These are phyloP conservation scores for Zingel zingel DNA, from an alignment of 2,113 vertebrate genomes.

Conservation along the genomic window DNA sequence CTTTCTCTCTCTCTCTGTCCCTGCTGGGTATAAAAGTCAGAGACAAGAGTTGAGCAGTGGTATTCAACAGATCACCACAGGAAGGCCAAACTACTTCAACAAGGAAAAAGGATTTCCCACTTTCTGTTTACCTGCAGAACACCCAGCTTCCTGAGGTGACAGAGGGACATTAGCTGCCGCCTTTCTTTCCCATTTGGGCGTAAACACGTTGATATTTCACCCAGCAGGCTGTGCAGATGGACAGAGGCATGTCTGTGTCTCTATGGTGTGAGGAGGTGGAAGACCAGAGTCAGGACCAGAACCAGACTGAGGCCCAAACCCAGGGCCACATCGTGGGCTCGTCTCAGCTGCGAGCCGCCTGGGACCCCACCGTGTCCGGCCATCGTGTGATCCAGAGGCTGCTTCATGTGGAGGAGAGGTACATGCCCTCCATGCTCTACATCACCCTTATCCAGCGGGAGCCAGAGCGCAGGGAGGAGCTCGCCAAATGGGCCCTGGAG, in stretches of 20 bases:
- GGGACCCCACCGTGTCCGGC: constrained; percentile 83
- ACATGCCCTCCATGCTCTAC: constrained; percentile 83
- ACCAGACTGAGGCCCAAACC: neutral
- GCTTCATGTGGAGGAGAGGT: constrained; percentile 81
- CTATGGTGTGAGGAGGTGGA: constrained; percentile 86
- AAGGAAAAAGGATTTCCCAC: neutral
- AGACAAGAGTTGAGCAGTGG: neutral
- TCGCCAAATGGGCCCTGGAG: constrained; percentile 86
- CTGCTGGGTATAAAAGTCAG: constrained; percentile 74
- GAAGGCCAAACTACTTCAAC: neutral
- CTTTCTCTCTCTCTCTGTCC: constrained; percentile 21
- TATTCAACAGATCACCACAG: constrained; percentile 28
- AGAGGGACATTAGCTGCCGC: neutral
- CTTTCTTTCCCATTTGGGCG: constrained; percentile 14
- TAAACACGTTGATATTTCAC: constrained; percentile 1
- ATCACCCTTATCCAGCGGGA: constrained; percentile 82
- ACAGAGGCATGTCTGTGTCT: constrained; percentile 73
- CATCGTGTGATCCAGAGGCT: constrained; percentile 83
- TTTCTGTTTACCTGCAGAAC: neutral
- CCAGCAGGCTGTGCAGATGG: constrained; percentile 45
- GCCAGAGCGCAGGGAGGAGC: constrained; percentile 81
- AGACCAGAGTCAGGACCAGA: constrained; percentile 41
- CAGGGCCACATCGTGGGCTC: neutral
- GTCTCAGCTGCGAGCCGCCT: constrained; percentile 75
- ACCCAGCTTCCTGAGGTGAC: constrained; percentile 5